Percentiles rank a stretch among this genome's conserved stretches.
These are phyloP conservation scores for Mythimna ferrago DNA, from an alignment of 2,888 invertebrate genomes.

Conservation along the genomic window DNA sequence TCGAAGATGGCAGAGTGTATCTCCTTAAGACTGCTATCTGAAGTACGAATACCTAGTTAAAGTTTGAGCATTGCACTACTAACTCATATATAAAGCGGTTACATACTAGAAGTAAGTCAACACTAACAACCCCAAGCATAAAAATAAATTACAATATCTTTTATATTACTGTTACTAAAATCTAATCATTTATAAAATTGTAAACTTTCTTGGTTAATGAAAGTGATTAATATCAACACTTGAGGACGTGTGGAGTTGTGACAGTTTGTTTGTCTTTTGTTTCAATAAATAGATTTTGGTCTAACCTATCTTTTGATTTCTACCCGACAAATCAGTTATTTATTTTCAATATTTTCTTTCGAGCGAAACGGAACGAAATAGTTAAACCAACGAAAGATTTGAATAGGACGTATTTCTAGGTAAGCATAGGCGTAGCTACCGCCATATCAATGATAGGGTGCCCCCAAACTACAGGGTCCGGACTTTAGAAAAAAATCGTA, in stretches of 20 bases:
- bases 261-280: no score
- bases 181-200: not conserved
- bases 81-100: not conserved
- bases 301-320: no score
- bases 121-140: not conserved
- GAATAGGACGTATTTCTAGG: not conserved
- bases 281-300: no score
- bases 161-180: no score
- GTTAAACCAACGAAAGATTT: not conserved
- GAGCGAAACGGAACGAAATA: not conserved
- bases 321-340: no score
- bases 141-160: not conserved
- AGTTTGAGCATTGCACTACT: not conserved
- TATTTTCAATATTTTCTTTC: not conserved
- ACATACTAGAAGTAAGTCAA: not conserved
- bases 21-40: conserved; percentile 33
- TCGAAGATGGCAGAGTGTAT: conserved; percentile 19
- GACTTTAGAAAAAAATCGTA: no score
- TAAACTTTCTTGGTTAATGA: not conserved
- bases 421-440: no score
- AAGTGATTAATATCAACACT: not conserved
- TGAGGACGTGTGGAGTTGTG: not conserved
- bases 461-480: no score
- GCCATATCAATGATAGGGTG: no score
- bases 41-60: not conserved